Evolutionary conservation across 1,140 invertebrate genomes (phyloP).

Genomic region (Ostrea edulis): DNA sequence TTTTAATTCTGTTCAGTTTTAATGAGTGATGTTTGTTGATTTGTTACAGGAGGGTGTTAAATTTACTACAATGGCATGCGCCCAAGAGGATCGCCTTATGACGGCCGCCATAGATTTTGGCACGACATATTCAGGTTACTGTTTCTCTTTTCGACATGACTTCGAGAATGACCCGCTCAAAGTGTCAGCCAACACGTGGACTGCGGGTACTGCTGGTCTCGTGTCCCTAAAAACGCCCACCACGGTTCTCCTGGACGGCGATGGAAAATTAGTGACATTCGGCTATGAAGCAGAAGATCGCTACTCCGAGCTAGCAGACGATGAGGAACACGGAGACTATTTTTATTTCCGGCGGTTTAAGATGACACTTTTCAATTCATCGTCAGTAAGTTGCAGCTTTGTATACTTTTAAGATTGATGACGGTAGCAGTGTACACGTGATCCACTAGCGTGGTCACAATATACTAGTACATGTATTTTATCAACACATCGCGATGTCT

Average conservation of each 20-base stretch:
- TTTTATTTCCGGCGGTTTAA: conserved; percentile 53
- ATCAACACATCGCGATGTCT: too few relatives aligned
- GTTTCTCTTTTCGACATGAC: conserved; percentile 50
- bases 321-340: conserved; percentile 42
- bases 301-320: conserved; percentile 48
- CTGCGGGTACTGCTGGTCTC: background rate
- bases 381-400: background rate
- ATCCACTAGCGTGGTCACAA: too few relatives aligned
- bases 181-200: conserved; percentile 42
- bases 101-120: conserved; percentile 54
- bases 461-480: too few relatives aligned
- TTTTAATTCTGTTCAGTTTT: background rate
- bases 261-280: conserved; percentile 35
- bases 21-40: background rate
- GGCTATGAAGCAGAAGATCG: conserved; percentile 55
- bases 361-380: conserved; percentile 42
- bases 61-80: background rate
- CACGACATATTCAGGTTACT: conserved; percentile 55
- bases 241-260: conserved; percentile 34
- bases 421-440: too few relatives aligned
- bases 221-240: conserved; percentile 49
- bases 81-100: conserved; percentile 12
- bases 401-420: too few relatives aligned
- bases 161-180: conserved; percentile 45
- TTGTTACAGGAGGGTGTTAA: background rate